Evolutionary conservation across 2,888 invertebrate species (phyloP), one percentile per base, ranked within the genome.

Genomic region (Nemoura dubitans): DNA sequence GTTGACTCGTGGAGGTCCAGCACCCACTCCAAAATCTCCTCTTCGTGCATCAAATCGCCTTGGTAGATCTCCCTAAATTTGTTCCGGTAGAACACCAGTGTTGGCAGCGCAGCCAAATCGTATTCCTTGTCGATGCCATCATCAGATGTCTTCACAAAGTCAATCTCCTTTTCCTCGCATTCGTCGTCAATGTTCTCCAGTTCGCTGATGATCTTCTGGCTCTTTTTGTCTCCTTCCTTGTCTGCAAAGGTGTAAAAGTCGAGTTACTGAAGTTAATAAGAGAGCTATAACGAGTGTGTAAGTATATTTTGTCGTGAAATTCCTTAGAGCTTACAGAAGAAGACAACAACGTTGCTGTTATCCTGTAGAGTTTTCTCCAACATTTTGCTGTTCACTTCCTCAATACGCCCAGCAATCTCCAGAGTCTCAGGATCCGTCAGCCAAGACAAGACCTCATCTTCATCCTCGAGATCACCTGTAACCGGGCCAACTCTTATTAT

Each of bases 131-230:
- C 95, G 87, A 98, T 95, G 82, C 96, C 96, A 36, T 96, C 96
- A 90, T 98, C 98, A 10, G 97, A 97, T 88, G 97, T 97, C 91
- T 98, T 98, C 0, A 98, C 96, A 90, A 98, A 98, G 91, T 97
- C 96, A 89, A 98, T 97, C 89, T 97, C 95, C 91, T 97, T 96
- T 90, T 97, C 96, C 92, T 98, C 98, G 90, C 97, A 97, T 90
- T 97, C 97, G 89, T 98, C 97, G 90, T 98, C 98, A 89, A 98
- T 98, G 90, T 98, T 97, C 91, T 98, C 98, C 88, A 98, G 91
- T 91, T 98, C 97, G 90, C 95, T 95, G 0, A 98, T 92, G 87
- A 98, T 97, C 91, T 97, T 97, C 89, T 96, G 96, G 29, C 97
- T 96, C 90, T 96, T 96, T 90, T 97, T 97, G 90, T 98, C 97